These are phyloP conservation scores for Xestobium rufovillosum DNA, from an alignment of 2,888 invertebrate genomes.

Conservation along the genomic window DNA sequence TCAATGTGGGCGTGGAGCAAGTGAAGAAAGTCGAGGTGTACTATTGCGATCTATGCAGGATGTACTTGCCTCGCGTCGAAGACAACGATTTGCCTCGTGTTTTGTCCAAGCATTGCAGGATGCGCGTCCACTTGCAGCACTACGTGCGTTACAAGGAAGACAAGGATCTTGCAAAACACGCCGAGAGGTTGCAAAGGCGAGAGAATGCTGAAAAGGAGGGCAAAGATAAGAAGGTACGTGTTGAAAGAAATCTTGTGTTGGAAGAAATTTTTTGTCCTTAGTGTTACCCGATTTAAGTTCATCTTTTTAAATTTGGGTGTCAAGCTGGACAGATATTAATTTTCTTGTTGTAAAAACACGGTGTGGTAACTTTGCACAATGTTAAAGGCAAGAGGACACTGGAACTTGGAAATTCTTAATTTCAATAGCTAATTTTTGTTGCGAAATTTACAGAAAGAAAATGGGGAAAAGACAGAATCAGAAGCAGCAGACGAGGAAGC, in stretches of 20 bases:
- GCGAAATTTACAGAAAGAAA: conserved; percentile 5
- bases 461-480: conserved; percentile 15
- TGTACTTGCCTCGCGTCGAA: conserved; percentile 59
- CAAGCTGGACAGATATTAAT: conserved; percentile 5
- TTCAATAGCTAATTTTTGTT: too few species aligned
- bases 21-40: conserved; percentile 71
- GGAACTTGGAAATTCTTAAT: too few species aligned
- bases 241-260: conserved; percentile 34
- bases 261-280: too few species aligned
- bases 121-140: conserved; percentile 66
- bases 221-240: conserved; percentile 45
- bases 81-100: conserved; percentile 35
- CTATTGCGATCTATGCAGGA: conserved; percentile 73
- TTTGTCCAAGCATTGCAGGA: conserved; percentile 56
- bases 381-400: too few species aligned
- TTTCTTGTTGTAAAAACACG: neutral
- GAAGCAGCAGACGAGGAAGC: conserved; percentile 11
- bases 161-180: conserved; percentile 62
- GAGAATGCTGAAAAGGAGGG: conserved; percentile 46
- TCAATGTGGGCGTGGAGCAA: conserved; percentile 69
- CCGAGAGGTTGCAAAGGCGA: conserved; percentile 60
- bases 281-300: conserved; percentile 18
- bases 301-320: conserved; percentile 10
- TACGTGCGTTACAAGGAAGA: conserved; percentile 73
- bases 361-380: too few species aligned